Percentiles rank a stretch among this genome's conserved stretches.
These are phyloP conservation scores for Promerops cafer DNA, from an alignment of 2,113 vertebrate species.

Conservation along the genomic window DNA sequence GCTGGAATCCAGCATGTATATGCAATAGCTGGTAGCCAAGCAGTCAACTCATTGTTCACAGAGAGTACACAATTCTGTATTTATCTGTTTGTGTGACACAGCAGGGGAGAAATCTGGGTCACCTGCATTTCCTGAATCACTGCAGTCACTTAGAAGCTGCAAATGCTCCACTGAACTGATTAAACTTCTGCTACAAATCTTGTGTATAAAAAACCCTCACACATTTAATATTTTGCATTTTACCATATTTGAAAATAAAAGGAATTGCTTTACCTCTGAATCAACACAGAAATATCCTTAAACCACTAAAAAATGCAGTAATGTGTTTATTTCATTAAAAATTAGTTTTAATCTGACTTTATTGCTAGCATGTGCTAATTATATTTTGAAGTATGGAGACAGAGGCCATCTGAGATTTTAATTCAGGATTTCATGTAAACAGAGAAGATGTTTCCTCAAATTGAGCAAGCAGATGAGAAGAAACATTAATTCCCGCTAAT, in stretches of 20 bases:
- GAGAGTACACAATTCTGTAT: not conserved
- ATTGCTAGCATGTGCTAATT: not conserved
- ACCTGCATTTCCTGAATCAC: not conserved
- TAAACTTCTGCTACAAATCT: not conserved
- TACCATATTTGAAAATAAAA: not conserved
- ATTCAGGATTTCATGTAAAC: not conserved
- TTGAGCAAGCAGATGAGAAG: not conserved
- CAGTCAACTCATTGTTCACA: not conserved
- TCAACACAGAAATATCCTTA: not conserved
- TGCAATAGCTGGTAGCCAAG: not conserved
- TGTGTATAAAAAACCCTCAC: not conserved
- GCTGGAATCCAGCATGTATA: not conserved
- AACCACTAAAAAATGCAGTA: not conserved
- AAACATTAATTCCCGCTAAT: constrained; percentile 1
- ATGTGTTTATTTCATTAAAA: not conserved
- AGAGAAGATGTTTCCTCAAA: not conserved
- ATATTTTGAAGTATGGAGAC: not conserved
- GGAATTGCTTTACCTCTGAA: not conserved
- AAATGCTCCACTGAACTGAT: not conserved
- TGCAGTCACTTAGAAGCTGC: not conserved
- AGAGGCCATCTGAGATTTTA: not conserved
- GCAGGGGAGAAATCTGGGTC: constrained; percentile 20
- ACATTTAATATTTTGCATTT: not conserved
- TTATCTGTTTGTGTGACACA: not conserved
- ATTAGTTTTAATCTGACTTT: not conserved